phyloP scores from a whole-genome alignment of 2,113 vertebrate species.

The Microtus montanus region DNA sequence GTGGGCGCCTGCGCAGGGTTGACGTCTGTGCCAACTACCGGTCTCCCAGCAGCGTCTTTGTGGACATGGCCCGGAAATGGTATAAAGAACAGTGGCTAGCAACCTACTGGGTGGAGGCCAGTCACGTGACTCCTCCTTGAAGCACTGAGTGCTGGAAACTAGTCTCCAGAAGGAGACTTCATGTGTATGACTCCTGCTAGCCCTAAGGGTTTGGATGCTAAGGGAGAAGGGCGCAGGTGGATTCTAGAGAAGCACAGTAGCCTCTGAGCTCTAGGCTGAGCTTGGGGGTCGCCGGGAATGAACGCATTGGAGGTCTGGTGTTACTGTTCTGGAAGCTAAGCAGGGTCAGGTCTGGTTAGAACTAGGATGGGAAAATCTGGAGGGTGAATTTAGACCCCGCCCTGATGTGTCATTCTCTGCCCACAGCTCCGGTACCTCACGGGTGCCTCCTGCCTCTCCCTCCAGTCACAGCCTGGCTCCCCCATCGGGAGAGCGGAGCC shows the following conservation, averaged over 20 bases:
- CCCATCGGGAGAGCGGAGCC: slow-evolving; percentile 88
- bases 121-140: neutral
- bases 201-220: neutral
- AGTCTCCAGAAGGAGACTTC: slow-evolving; percentile 14
- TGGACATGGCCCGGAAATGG: slow-evolving; percentile 14
- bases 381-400: neutral
- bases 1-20: neutral
- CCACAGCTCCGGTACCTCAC: slow-evolving; percentile 85
- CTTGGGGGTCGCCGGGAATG: neutral
- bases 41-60: neutral
- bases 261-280: neutral
- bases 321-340: neutral
- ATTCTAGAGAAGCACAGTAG: neutral
- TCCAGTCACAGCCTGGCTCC: slow-evolving; percentile 93
- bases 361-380: neutral
- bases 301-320: neutral
- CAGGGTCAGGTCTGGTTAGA: neutral
- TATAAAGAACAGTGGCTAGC: neutral
- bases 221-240: neutral
- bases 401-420: slow-evolving; percentile 1
- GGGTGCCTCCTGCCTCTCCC: slow-evolving; percentile 88
- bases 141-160: slow-evolving; percentile 58
- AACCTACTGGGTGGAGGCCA: neutral
- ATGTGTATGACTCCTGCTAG: neutral
- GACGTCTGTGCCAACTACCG: neutral